Evolutionary conservation across 2,888 invertebrate genomes (phyloP).

Genomic region (Nymphalis c-album): DNA sequence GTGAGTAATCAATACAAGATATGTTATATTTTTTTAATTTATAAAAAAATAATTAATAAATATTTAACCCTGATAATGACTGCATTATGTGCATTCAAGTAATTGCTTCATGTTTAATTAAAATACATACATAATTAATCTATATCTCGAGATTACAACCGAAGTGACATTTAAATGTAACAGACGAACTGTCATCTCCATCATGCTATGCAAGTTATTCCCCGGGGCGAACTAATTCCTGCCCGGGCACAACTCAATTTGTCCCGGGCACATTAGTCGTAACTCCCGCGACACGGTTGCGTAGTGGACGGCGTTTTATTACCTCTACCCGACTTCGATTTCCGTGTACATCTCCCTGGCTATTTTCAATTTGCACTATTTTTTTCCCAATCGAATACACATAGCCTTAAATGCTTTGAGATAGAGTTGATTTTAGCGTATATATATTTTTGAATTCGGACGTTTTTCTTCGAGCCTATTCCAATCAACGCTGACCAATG

Average conservation of each 20-base stretch:
- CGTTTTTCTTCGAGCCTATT: slow-evolving; percentile 46
- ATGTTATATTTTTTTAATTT: no score
- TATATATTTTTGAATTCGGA: slow-evolving; percentile 42
- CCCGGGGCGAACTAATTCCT: slow-evolving; percentile 73
- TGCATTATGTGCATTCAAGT: no score
- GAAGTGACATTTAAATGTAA: slow-evolving; percentile 38
- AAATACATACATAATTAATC: no score
- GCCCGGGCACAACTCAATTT: slow-evolving; percentile 77
- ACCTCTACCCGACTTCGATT: slow-evolving; percentile 47
- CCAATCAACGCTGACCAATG: slow-evolving; percentile 75
- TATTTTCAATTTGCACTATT: slow-evolving; percentile 76
- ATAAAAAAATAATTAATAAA: no score
- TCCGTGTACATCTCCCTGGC: slow-evolving; percentile 46
- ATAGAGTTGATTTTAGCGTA: slow-evolving; percentile 47
- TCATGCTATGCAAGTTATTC: slow-evolving; percentile 47
- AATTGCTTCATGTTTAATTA: no score
- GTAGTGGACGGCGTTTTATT: slow-evolving; percentile 68
- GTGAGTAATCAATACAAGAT: no score
- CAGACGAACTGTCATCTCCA: slow-evolving; percentile 45
- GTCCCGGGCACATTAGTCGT: slow-evolving; percentile 76
- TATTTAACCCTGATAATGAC: no score
- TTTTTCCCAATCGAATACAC: slow-evolving; percentile 21
- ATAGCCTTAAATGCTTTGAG: slow-evolving; percentile 28
- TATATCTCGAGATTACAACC: not conserved
- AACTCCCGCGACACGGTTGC: slow-evolving; percentile 75